phyloP scores from a whole-genome alignment of 2,888 invertebrate genomes.

The Gymnosoma rotundatum region DNA sequence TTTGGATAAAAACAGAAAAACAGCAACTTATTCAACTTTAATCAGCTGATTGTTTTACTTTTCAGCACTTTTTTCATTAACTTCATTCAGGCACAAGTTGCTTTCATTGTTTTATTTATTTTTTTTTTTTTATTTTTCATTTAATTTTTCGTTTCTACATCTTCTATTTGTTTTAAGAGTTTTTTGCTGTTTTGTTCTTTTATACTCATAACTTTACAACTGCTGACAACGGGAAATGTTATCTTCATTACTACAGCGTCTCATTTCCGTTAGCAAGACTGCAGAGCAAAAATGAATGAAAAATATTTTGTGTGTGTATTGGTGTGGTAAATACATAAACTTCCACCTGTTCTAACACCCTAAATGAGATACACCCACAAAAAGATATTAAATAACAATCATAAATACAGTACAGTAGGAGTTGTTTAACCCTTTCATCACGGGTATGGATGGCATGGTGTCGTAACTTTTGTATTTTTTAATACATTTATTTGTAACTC shows the following conservation, averaged over 20 bases:
- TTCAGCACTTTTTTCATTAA: slow-evolving; percentile 52
- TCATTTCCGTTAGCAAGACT: slow-evolving; percentile 71
- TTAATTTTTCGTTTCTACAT: slow-evolving; percentile 39
- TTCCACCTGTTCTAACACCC: slow-evolving; percentile 4
- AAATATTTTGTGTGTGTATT: slow-evolving; percentile 21
- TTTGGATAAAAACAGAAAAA: background rate
- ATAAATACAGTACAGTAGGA: background rate
- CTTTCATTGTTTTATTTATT: slow-evolving; percentile 37
- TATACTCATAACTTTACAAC: slow-evolving; percentile 69
- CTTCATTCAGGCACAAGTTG: slow-evolving; percentile 31
- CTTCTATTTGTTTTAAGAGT: slow-evolving; percentile 36
- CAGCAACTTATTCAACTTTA: slow-evolving; percentile 40
- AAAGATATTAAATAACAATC: background rate
- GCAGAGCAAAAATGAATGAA: slow-evolving; percentile 33
- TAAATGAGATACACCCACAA: background rate
- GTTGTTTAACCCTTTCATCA: background rate
- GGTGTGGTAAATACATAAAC: background rate
- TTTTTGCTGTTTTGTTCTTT: slow-evolving; percentile 52
- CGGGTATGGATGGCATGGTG: too few species aligned
- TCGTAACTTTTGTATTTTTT: background rate
- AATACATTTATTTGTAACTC: too few species aligned
- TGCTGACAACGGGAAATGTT: slow-evolving; percentile 78
- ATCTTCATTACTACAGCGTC: slow-evolving; percentile 78
- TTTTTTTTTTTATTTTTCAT: slow-evolving; percentile 17
- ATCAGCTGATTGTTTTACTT: slow-evolving; percentile 69